Conservation (phyloP, 2,888 invertebrate genomes). For the Cecidostiba fungosa region DNA sequence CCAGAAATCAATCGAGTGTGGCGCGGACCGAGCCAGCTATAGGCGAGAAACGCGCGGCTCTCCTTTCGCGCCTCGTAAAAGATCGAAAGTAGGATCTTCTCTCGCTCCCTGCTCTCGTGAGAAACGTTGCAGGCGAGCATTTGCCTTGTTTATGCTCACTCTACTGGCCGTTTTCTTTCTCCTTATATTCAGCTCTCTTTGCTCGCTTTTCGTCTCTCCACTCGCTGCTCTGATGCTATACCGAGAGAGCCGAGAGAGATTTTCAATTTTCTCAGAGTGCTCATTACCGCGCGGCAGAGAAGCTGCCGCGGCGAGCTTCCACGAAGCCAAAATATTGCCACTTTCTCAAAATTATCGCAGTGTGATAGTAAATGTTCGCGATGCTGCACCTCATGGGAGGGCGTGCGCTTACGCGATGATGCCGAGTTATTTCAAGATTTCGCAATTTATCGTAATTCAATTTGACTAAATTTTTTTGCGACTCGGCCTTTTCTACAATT, state of each 20-base stretch:
- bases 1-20: conserved; percentile 72
- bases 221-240: background rate
- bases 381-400: background rate
- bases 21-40: background rate
- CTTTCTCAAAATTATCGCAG: conserved; percentile 56
- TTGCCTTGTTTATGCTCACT: conserved; percentile 43
- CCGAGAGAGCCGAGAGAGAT: conserved; percentile 38
- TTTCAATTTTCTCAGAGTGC: conserved; percentile 59
- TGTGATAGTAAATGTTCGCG: conserved; percentile 48
- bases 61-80: conserved; percentile 57
- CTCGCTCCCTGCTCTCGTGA: conserved; percentile 48
- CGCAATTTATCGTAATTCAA: background rate
- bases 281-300: conserved; percentile 43
- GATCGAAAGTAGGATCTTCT: conserved; percentile 53
- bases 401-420: conserved; percentile 19
- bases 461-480: background rate
- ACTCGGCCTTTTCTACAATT: conserved; percentile 32
- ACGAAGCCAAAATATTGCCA: conserved; percentile 58
- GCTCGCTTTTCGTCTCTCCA: background rate
- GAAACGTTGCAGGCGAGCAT: conserved; percentile 40
- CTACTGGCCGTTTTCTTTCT: background rate
- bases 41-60: conserved; percentile 17
- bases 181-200: conserved; percentile 6
- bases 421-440: background rate
- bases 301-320: conserved; percentile 12